These are phyloP conservation scores for Crotalus helleri DNA, from an alignment of 2,113 vertebrate species.

Conservation along the genomic window DNA sequence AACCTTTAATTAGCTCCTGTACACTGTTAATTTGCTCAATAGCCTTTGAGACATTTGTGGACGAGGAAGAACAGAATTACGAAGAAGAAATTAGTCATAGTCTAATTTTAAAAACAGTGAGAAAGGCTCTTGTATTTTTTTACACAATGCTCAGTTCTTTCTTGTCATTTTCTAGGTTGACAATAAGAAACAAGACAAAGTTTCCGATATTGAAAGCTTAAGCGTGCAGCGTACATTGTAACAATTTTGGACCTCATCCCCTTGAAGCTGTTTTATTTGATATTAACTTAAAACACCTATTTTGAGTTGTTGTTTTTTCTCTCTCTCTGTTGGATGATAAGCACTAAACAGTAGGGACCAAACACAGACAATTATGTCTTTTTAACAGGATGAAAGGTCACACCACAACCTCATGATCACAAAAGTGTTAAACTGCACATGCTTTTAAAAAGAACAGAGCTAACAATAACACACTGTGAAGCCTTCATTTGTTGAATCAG, in stretches of 20 bases:
- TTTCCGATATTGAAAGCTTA: neutral
- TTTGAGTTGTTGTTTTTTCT: neutral
- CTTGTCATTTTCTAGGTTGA: neutral
- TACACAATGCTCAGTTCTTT: neutral
- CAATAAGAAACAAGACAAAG: neutral
- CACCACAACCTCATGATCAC: neutral
- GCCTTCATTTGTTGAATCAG: neutral
- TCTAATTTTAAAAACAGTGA: neutral
- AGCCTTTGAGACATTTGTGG: neutral
- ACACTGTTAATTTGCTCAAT: neutral
- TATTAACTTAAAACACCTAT: neutral
- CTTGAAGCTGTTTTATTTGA: neutral
- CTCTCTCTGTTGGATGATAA: neutral
- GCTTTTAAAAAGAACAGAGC: neutral
- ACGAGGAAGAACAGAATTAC: neutral
- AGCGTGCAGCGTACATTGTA: neutral
- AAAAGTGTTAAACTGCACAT: neutral
- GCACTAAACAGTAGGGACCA: neutral
- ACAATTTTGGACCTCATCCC: neutral
- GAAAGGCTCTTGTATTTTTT: neutral
- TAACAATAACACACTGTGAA: neutral
- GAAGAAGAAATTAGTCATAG: neutral
- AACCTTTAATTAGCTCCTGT: neutral
- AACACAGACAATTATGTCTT: neutral
- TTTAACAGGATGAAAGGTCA: neutral